phyloP scores from a whole-genome alignment of 2,888 invertebrate genomes.

The Nomada lathburiana region DNA sequence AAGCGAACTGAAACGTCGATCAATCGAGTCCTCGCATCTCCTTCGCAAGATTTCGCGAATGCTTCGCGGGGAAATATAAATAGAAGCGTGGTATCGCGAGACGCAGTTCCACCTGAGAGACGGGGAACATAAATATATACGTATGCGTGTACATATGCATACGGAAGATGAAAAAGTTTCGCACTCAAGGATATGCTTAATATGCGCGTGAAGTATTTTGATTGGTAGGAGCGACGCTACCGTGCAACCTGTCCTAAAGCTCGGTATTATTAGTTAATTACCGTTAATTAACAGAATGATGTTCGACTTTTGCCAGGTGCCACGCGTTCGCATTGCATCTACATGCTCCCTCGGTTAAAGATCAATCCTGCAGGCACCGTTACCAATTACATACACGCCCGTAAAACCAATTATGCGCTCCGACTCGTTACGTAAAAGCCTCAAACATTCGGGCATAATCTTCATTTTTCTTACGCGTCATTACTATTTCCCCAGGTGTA shows the following conservation, averaged over 20 bases:
- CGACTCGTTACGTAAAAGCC: not conserved
- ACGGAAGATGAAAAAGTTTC: not conserved
- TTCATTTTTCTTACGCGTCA: too few relatives aligned
- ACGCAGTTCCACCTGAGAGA: too few relatives aligned
- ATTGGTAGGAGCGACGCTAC: not conserved
- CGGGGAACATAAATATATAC: not conserved
- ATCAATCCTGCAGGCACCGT: not conserved
- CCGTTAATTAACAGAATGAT: slow-evolving; percentile 23
- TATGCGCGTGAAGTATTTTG: not conserved
- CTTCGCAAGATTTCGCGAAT: not conserved
- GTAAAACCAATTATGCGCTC: not conserved
- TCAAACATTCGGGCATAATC: not conserved
- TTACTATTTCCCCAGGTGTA: too few relatives aligned
- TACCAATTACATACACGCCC: not conserved
- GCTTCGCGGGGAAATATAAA: not conserved
- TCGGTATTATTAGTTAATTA: slow-evolving; percentile 28
- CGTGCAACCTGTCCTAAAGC: not conserved
- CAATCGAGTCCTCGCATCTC: not conserved
- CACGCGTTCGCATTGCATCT: not conserved
- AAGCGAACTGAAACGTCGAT: not conserved
- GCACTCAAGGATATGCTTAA: slow-evolving; percentile 1
- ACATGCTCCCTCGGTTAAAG: not conserved
- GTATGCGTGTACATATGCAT: not conserved
- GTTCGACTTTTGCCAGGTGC: not conserved
- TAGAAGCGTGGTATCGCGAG: not conserved